Base-by-base conservation (phyloP, 2,888 invertebrate species). In the Stenolophus ochropezus region DNA sequence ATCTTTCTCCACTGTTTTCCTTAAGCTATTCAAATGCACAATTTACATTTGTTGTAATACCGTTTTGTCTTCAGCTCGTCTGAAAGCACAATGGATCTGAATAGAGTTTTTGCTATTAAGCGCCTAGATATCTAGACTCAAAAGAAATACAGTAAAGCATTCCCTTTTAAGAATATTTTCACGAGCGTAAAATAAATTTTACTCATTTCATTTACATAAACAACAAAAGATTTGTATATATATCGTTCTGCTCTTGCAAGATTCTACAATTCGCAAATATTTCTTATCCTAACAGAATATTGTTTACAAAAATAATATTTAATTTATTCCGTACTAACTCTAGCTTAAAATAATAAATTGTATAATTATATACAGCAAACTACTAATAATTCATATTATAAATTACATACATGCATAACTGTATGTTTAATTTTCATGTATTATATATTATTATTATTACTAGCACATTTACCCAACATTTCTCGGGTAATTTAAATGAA, bases 1-100 rank as follows among this genome's bases (percentile, higher is more conserved):
- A 58, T 58, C 58, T 58, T 25, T n/a, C 58, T 58, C 23, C 23
- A 58, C 58, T 58, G 58, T 58, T 21, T 58, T 58, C 21, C n/a
- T 21, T 25, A 2, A 8, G 21, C 58, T 4, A 58, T 58, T 58
- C 23, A 58, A 58, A 58, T 23, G 1, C 11, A 14, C 23, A 23
- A 58, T 58, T 58, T 25, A 58, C 58, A 58, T 58, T 58, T 58
- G 23, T 58, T 23, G 21, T 23, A 58, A 58, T 21, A 58, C 58
- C 58, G 21, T 58, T 58, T 58, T 58, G 58, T 58, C 25, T 53
- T 53, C 20, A 1, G 21, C 23, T 58, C 58, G 33, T n/a, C 23
- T 58, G 23, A 58, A 58, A 21, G n/a, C 11, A 25, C 58, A 23
- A 58, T 58, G 21, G 58, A 58, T 11, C 11, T 42, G 33, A 42